Evolutionary conservation across 2,797 vertebrate species (phyloP).

Genomic region (Bradypodion ventrale): DNA sequence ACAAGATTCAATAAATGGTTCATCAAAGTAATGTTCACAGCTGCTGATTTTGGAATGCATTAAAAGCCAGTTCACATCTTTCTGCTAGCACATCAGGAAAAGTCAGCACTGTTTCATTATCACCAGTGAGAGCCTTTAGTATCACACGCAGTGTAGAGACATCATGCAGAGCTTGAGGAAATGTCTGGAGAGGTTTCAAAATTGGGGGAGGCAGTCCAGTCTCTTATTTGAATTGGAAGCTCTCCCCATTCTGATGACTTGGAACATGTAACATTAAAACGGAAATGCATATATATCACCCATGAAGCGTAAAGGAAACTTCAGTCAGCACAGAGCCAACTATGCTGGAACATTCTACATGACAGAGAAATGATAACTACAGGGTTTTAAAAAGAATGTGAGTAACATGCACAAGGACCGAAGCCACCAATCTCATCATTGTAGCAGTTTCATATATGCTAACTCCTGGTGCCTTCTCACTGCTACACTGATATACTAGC

Average conservation of each 20-base stretch:
- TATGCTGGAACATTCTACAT: neutral
- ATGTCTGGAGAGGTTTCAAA: neutral
- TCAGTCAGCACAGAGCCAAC: neutral
- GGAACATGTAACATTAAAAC: neutral
- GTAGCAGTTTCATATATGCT: neutral
- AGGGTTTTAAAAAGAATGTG: neutral
- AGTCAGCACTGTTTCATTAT: neutral
- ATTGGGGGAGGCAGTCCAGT: neutral
- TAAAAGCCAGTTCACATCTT: neutral
- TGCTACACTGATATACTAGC: conserved; percentile 1
- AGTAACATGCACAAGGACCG: neutral
- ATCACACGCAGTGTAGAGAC: too few species aligned
- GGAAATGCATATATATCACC: neutral
- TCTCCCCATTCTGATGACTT: neutral
- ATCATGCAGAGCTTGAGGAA: neutral
- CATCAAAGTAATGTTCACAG: neutral
- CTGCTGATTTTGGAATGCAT: neutral
- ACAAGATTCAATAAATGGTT: neutral
- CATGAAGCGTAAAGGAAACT: neutral
- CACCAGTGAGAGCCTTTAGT: neutral
- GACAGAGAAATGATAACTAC: neutral
- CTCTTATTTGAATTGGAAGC: neutral
- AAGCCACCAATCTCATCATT: neutral
- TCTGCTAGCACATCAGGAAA: neutral
- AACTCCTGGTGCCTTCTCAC: neutral